Base-by-base conservation (phyloP, 2,888 invertebrate species). In the Diplazon laetatorius region DNA sequence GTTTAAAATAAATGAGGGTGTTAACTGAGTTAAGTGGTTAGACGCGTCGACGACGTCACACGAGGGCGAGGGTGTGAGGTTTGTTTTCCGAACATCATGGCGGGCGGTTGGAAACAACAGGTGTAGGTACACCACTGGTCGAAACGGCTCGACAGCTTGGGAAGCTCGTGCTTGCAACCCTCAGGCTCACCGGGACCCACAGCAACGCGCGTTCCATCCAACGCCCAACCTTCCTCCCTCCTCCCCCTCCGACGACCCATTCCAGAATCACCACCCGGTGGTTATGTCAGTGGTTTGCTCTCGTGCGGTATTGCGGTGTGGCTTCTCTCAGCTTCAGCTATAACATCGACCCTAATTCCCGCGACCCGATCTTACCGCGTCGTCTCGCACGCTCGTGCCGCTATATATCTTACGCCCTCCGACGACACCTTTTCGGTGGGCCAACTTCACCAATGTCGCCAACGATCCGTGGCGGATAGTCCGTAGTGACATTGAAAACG, bases 51-150 rank as follows among this genome's bases (percentile, higher is more conserved):
- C 59, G 62, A n/a, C 55, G 71, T 14, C 25, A 46, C 10, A 9
- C 16, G 55, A n/a, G 25, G 20, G 12, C 44, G 10, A 39, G 20
- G 9, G 30, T 22, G 52, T n/a, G 48, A 65, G 72, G 66, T 50
- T 25, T 5, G 66, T 16, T n/a, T n/a, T 3, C 59, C 48, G 65
- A 59, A 68, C 76, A 73, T 78, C 74, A 76, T 77, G 84, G n/a
- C n/a, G n/a, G 82, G 82, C 84, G 83, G 84, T 82, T 85, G 83
- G 85, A 86, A 86, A 87, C 87, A 87, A 87, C 87, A 87, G 85
- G 85, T 87, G 85, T 81, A 85, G 85, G 85, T 87, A 85, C 80
- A 85, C 82, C 83, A 69, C 80, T 82, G 81, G 82, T 81, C 84
- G 80, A 82, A 83, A 78, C 72, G 73, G 81, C 83, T 78, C 78